Evolutionary conservation across 2,888 invertebrate genomes (phyloP).

Genomic region (Glyphotaelius pellucidus): DNA sequence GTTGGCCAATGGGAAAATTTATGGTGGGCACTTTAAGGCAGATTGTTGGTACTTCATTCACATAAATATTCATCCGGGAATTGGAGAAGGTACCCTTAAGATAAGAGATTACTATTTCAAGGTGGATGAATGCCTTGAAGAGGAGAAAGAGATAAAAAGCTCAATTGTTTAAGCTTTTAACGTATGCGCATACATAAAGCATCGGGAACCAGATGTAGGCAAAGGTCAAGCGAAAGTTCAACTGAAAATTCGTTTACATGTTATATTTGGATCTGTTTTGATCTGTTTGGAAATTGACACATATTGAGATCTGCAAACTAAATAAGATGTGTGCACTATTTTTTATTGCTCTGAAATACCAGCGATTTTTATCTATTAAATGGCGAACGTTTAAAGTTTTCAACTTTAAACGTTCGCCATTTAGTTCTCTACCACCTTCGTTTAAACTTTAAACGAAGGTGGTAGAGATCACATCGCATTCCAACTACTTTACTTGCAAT

Average conservation of each 20-base stretch:
- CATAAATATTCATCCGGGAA: conserved; percentile 30
- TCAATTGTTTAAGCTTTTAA: conserved; percentile 64
- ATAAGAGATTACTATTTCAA: conserved; percentile 30
- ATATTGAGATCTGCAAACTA: too few relatives aligned
- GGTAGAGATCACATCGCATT: too few relatives aligned
- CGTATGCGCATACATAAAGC: conserved; percentile 62
- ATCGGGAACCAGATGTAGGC: conserved; percentile 43
- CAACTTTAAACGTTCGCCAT: too few relatives aligned
- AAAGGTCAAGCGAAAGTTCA: background rate
- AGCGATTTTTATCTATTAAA: too few relatives aligned
- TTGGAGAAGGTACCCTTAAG: conserved; percentile 18
- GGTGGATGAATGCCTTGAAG: conserved; percentile 43
- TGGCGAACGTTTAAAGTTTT: too few relatives aligned
- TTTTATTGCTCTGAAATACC: too few relatives aligned
- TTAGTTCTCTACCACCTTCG: too few relatives aligned
- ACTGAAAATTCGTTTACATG: background rate
- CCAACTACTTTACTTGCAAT: too few relatives aligned
- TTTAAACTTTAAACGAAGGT: too few relatives aligned
- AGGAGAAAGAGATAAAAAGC: conserved; percentile 43
- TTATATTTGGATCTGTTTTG: background rate
- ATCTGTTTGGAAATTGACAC: too few relatives aligned
- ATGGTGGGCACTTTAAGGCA: background rate
- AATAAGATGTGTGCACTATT: too few relatives aligned
- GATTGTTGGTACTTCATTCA: background rate
- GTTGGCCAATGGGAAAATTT: background rate